A percentile compares a stretch with the other conserved stretches of the same genome.
phyloP scores from a whole-genome alignment of 2,797 vertebrate genomes.

The Furcifer pardalis region DNA sequence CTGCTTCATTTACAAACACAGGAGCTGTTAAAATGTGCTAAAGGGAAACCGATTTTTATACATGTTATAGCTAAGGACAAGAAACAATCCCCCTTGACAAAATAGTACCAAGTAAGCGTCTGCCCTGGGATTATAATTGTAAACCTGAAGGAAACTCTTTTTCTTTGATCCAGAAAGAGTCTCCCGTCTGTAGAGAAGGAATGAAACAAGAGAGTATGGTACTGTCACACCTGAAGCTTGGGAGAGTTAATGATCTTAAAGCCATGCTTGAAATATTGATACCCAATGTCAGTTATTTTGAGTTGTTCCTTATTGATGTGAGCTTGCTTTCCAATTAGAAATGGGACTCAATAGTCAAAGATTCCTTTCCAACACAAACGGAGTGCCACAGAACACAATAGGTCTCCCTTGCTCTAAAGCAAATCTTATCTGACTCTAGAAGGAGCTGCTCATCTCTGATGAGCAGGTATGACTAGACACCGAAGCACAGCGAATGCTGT shows the following conservation, averaged over 20 bases:
- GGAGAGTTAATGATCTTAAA: not conserved
- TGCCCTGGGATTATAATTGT: not conserved
- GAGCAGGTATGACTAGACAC: too few relatives aligned
- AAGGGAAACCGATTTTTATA: constrained; percentile 5
- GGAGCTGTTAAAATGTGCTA: constrained; percentile 4
- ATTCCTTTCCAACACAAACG: not conserved
- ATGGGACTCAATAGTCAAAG: not conserved
- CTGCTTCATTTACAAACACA: not conserved
- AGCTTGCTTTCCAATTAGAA: not conserved
- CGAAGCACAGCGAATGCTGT: too few relatives aligned
- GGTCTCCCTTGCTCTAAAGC: not conserved
- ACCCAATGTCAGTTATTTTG: too few relatives aligned
- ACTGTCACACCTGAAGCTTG: not conserved
- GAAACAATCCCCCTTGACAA: not conserved
- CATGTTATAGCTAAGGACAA: not conserved
- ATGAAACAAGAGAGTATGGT: not conserved
- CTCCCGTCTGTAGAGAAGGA: not conserved
- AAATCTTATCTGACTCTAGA: too few relatives aligned
- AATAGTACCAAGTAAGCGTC: not conserved
- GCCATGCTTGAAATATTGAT: not conserved
- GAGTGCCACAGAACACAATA: not conserved
- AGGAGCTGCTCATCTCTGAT: too few relatives aligned
- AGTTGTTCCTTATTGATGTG: not conserved
- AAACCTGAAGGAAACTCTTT: not conserved
- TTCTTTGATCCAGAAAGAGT: not conserved